Evolutionary conservation across 2,888 invertebrate genomes (phyloP).

Genomic region (Heliconius sara): DNA sequence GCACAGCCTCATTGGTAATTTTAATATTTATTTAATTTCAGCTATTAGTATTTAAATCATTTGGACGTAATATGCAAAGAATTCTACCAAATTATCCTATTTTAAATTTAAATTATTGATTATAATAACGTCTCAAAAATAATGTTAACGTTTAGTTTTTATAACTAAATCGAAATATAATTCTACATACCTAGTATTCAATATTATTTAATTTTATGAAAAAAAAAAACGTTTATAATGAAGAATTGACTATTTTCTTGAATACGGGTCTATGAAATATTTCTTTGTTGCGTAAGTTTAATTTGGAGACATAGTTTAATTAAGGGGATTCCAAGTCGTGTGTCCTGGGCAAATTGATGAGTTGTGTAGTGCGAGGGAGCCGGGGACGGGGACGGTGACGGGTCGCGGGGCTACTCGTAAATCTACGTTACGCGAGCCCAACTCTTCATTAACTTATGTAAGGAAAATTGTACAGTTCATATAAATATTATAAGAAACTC

Average conservation of each 20-base stretch:
- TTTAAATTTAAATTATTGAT: not conserved
- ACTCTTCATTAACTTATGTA: slow-evolving; percentile 76
- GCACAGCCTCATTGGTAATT: slow-evolving; percentile 79
- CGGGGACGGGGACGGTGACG: slow-evolving; percentile 46
- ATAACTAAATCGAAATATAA: too few relatives aligned
- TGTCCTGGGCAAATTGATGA: slow-evolving; percentile 79
- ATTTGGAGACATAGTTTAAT: slow-evolving; percentile 79
- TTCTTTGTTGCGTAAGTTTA: slow-evolving; percentile 60
- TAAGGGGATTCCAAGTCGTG: slow-evolving; percentile 74
- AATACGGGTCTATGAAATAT: not conserved
- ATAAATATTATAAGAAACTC: slow-evolving; percentile 55
- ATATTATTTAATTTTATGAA: not conserved
- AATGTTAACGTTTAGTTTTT: too few relatives aligned
- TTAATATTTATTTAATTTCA: not conserved
- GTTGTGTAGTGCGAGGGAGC: slow-evolving; percentile 64
- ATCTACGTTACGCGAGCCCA: slow-evolving; percentile 69
- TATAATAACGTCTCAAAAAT: not conserved
- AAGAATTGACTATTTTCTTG: too few relatives aligned
- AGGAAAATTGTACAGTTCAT: slow-evolving; percentile 68
- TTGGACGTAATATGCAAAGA: not conserved
- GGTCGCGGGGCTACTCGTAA: slow-evolving; percentile 65
- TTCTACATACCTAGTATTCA: not conserved
- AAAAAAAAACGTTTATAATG: not conserved
- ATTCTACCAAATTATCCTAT: not conserved
- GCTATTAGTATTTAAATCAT: not conserved